Percentiles rank a stretch among this genome's conserved stretches.
Conservation (phyloP, 2,888 invertebrate species). For the Melangyna quadrimaculata region DNA sequence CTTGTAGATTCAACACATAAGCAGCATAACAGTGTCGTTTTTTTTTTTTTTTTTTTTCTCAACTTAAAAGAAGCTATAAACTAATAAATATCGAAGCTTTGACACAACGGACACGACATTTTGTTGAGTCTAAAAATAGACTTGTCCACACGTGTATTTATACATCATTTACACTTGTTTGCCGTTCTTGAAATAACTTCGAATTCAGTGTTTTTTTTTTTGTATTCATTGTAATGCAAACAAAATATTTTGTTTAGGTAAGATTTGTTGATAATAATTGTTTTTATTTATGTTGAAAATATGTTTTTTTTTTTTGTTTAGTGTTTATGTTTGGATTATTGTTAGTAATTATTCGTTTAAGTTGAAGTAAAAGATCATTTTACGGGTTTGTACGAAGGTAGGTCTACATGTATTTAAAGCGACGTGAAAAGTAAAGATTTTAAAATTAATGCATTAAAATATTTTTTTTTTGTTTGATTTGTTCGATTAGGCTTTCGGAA, state of each 20-base stretch:
- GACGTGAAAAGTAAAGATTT: no score
- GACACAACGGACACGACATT: conserved; percentile 18
- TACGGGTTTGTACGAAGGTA: not conserved
- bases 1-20: conserved; percentile 24
- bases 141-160: conserved; percentile 2
- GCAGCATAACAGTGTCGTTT: not conserved
- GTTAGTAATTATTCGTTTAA: not conserved
- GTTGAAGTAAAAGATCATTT: not conserved
- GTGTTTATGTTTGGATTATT: not conserved
- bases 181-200: conserved; percentile 13
- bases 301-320: not conserved
- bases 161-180: conserved; percentile 18
- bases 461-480: no score
- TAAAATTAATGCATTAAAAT: no score
- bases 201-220: not conserved
- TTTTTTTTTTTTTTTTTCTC: not conserved
- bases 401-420: no score
- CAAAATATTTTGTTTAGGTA: conserved; percentile 25
- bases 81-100: conserved; percentile 37
- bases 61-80: conserved; percentile 1
- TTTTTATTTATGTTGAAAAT: not conserved
- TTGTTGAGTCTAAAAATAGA: conserved; percentile 26
- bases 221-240: not conserved
- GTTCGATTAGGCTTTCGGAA: no score
- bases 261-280: conserved; percentile 12